phyloP scores from a whole-genome alignment of 2,888 invertebrate genomes.

The Caenorhabditis sp. region DNA sequence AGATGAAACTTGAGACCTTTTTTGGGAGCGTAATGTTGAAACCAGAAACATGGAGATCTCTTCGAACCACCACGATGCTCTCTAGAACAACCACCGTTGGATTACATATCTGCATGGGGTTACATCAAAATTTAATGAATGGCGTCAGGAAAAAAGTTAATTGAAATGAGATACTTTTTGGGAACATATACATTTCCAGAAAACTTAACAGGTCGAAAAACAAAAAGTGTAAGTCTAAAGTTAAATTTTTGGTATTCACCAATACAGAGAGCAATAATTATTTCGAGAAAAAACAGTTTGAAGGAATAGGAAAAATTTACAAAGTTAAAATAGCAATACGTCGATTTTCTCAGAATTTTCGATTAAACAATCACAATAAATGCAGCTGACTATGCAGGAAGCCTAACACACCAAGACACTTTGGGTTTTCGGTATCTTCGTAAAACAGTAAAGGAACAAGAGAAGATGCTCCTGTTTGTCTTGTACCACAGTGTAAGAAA shows the following conservation, averaged over 20 bases:
- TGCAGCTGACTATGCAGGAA: neutral
- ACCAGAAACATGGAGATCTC: slow-evolving; percentile 40
- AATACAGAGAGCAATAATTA: no score
- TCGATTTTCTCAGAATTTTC: no score
- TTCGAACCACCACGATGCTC: neutral
- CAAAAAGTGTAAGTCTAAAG: neutral
- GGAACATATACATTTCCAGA: neutral
- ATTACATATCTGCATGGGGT: slow-evolving; percentile 28
- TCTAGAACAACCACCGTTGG: slow-evolving; percentile 34
- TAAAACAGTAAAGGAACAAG: slow-evolving; percentile 52
- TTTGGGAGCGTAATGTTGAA: neutral
- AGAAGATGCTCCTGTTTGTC: slow-evolving; percentile 49
- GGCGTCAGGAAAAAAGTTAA: slow-evolving; percentile 23
- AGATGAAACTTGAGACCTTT: slow-evolving; percentile 49
- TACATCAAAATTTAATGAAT: slow-evolving; percentile 37
- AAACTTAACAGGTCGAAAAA: no score
- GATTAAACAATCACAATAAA: neutral
- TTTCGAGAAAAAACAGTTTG: neutral
- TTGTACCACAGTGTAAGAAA: slow-evolving; percentile 58
- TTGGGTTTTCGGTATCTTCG: slow-evolving; percentile 33
- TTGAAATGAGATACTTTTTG: slow-evolving; percentile 13
- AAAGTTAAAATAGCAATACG: no score
- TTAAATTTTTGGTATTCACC: no score
- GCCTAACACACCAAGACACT: neutral
- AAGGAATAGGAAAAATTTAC: no score